A percentile compares a stretch with the other conserved stretches of the same genome.
Conservation (phyloP, 2,797 vertebrate species). For the Picus viridis region DNA sequence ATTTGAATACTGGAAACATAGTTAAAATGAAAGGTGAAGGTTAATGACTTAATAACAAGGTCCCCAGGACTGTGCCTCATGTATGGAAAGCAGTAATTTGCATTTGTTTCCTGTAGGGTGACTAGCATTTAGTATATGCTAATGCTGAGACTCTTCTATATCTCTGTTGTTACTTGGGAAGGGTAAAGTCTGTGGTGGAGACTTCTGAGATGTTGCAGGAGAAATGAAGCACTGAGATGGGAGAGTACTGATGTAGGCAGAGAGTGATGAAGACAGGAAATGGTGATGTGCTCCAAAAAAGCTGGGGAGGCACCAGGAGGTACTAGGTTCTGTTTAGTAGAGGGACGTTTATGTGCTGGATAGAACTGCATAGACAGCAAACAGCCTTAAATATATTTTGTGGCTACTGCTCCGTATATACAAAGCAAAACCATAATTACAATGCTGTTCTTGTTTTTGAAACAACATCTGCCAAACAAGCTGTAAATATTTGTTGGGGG, state of each 20-base stretch:
- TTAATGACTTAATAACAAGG: conserved; percentile 41
- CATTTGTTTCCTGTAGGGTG: conserved; percentile 39
- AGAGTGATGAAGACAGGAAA: background rate
- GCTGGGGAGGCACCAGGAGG: background rate
- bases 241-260: background rate
- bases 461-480: conserved; percentile 8
- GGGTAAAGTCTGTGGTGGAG: background rate
- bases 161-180: background rate
- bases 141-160: background rate
- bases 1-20: conserved; percentile 24
- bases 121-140: background rate
- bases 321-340: background rate
- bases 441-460: conserved; percentile 38
- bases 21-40: conserved; percentile 25
- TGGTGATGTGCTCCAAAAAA: background rate
- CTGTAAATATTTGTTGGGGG: conserved; percentile 2
- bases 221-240: background rate
- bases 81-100: conserved; percentile 24
- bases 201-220: background rate
- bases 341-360: background rate
- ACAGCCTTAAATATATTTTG: conserved; percentile 9
- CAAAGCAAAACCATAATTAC: conserved; percentile 53
- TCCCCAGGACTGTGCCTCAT: background rate
- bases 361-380: conserved; percentile 38
- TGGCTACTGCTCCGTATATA: background rate